Base-by-base conservation (phyloP, 1,140 invertebrate species). In the Drosophila setifemur region DNA sequence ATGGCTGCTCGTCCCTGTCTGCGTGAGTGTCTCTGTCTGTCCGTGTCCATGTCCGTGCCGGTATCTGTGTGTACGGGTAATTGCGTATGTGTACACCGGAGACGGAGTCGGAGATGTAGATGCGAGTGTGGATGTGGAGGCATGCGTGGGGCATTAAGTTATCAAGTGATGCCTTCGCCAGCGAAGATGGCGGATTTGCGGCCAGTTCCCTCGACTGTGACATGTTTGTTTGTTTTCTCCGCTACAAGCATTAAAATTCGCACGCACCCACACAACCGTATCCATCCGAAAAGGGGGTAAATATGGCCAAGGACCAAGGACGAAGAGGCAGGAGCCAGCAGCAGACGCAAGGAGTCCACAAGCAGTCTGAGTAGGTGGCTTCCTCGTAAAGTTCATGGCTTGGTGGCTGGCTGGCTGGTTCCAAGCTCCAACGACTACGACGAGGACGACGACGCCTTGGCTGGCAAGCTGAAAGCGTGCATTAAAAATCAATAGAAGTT, bases 401-500 rank as follows among this genome's bases (percentile, higher is more conserved):
- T 66, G 61, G 57, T 64, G 61, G 61, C 61, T 64, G 39, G 58
- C 49, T 64, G 61, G 61, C 61, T 64, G 39, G 58, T 64, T 63
- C 31, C 33, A 12, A 64, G 16, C 19, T 14, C 18, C 52, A 37
- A 35, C 50, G 3, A 35, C 45, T 11, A 25, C 45, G 0, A 11
- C 21, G 23, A 26, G 26, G n/a, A 12, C 23, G 60, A 49, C 61
- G 61, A 66, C 61, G 61, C 43, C 57, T 64, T 66, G 61, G 61
- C 61, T 64, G 61, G 31, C 52, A 54, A 29, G n/a, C 52, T 44
- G 52, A 54, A 66, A 23, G 57, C 78, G 78, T 78, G 74, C 60
- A 83, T 83, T 83, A 83, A 83, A 83, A 83, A 83, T 83, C 78
- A 83, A 83, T 83, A 83, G 63, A 85, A 85, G 49, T 57, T 79